Conservation (phyloP, 2,888 invertebrate species). For the Caenorhabditis sulstoni region DNA sequence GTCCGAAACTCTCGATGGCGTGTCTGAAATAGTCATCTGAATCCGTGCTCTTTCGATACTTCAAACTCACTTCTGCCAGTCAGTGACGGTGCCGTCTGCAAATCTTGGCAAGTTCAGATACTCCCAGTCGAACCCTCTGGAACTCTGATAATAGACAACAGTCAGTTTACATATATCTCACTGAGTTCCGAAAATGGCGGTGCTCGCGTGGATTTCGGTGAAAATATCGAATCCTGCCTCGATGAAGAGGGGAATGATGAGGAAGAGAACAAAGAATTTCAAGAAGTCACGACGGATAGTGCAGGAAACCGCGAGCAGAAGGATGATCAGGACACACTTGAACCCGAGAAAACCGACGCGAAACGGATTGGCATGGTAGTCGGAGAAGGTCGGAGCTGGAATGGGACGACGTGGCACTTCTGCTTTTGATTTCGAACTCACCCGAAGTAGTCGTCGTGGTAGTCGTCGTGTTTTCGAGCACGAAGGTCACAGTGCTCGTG, state of each 20-base stretch:
- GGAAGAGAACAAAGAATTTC: constrained; percentile 59
- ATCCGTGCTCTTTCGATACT: neutral
- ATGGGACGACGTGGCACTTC: neutral
- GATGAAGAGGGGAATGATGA: constrained; percentile 61
- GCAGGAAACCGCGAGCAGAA: constrained; percentile 53
- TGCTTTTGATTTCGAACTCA: too few species aligned
- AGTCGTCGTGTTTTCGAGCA: constrained; percentile 10
- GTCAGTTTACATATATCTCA: constrained; percentile 18
- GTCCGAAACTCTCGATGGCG: constrained; percentile 51
- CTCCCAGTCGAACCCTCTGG: constrained; percentile 37
- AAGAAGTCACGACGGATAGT: constrained; percentile 64
- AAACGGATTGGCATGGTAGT: constrained; percentile 57
- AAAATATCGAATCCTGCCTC: constrained; percentile 66
- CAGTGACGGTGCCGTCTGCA: constrained; percentile 35
- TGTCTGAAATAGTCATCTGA: constrained; percentile 29
- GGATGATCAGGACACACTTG: constrained; percentile 63
- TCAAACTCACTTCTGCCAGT: constrained; percentile 49
- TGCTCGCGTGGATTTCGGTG: constrained; percentile 64
- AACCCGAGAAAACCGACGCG: constrained; percentile 57
- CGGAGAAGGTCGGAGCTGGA: constrained; percentile 17
- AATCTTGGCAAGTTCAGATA: constrained; percentile 38
- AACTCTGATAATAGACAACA: neutral
- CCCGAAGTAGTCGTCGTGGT: neutral
- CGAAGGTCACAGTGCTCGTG: constrained; percentile 10
- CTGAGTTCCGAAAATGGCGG: constrained; percentile 55